These are phyloP conservation scores for Puffinus mauretanicus DNA, from an alignment of 2,113 vertebrate genomes.

Conservation along the genomic window DNA sequence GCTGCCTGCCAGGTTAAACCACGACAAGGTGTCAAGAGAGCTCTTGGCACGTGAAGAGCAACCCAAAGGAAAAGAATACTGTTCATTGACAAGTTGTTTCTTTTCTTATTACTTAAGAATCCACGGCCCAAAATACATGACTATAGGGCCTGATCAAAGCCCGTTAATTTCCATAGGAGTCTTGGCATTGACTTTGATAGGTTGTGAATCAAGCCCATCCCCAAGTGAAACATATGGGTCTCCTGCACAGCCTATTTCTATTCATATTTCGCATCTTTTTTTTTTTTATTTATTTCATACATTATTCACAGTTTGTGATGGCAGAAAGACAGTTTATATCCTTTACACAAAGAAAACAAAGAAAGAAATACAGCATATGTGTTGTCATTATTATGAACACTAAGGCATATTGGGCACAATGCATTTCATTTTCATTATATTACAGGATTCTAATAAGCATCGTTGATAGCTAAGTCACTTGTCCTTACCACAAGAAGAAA, in stretches of 20 bases:
- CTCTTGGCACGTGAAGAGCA: neutral
- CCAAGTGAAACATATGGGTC: neutral
- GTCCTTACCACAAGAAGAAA: conserved; percentile 53
- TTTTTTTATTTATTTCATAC: conserved; percentile 61
- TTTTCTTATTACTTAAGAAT: conserved; percentile 26
- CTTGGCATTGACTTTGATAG: conserved; percentile 49
- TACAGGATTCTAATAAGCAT: conserved; percentile 60
- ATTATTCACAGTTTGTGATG: conserved; percentile 67
- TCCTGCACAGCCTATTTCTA: conserved; percentile 28
- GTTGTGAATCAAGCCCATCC: conserved; percentile 23
- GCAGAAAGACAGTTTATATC: conserved; percentile 63
- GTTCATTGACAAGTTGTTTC: conserved; percentile 30
- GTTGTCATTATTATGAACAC: conserved; percentile 69
- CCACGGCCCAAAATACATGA: neutral
- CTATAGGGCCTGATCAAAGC: conserved; percentile 53
- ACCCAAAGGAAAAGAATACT: neutral
- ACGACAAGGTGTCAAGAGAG: neutral
- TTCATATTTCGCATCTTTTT: neutral
- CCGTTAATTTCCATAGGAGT: neutral
- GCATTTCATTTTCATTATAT: conserved; percentile 67
- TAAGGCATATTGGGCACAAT: conserved; percentile 62
- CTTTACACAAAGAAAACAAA: conserved; percentile 63
- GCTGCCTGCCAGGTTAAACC: too few relatives aligned
- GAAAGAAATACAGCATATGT: conserved; percentile 60
- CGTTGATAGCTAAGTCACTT: conserved; percentile 61